Base-by-base conservation (phyloP, 1,140 invertebrate genomes). In the Drosophila saltans region DNA sequence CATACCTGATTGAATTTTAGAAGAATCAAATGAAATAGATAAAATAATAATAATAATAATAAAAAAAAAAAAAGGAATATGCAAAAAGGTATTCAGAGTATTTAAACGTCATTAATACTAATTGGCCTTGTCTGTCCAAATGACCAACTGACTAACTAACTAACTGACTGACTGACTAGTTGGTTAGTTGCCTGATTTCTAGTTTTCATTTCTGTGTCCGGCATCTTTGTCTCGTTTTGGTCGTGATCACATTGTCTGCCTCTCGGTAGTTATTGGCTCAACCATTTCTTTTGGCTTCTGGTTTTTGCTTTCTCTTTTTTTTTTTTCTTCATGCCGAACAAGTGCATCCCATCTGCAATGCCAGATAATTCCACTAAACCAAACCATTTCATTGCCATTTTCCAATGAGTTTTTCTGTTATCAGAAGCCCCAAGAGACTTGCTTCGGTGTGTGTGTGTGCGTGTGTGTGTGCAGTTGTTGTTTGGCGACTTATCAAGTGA, bases 241-340 rank as follows among this genome's bases (percentile, higher is more conserved):
- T 7, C 33, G 6, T 36, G 33, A 10, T 33, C 56, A 2, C 16
- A 16, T 16, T 16, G 16, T 16, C 16, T 16, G 16, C 16, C 16
- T 58, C 28, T 36, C 45, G 16, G 16, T 26, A 52, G 4, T 52
- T 52, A 52, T 52, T 52, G 45, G 16, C 16, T 9, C 39, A 57
- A 28, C 21, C 55, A 57, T 26, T 57, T 33, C 30, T 57, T 57
- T n/a, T 24, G 57, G 57, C 57, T 39, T 63, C 28, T 41, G 16
- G 61, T 63, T 67, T 69, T 43, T 61, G 33, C 33, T 36, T 36
- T 40, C 21, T 41, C 26, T 36, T 55, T 48, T 63, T 70, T 70
- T 41, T 48, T 62, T 66, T 39, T 39, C 30, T 62, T 58, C 21
- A 58, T 58, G 11, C 28, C 11, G 33, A 58, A 21, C 57, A 58